Base-by-base conservation (phyloP, 1,140 invertebrate species). In the Andricus grossulariae region DNA sequence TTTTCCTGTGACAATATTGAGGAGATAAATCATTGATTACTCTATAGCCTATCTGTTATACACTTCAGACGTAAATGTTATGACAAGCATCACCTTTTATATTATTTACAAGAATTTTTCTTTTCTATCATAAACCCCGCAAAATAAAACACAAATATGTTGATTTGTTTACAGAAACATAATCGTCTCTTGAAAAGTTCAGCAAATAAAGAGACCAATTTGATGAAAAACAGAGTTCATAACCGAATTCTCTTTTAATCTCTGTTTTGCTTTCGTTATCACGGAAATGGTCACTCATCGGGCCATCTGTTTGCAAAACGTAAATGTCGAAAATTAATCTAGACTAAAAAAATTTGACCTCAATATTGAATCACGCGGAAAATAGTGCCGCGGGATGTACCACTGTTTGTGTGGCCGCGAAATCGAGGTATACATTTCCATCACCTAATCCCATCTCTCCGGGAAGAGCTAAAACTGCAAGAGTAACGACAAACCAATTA, bases 401-500 rank as follows among this genome's bases (percentile, higher is more conserved):
- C 25, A 60, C 19, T 60, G 21, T 60, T 6, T 39, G 25, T 32
- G 39, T n/a, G 25, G 16, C 25, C 25, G 21, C 21, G 57, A 32
- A 16, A 11, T 21, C 11, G 13, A 19, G 12, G 16, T 25, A 66
- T n/a, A 66, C 60, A 66, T 66, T 66, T 39, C 25, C 25, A 66
- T 7, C 60, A 66, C 15, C 60, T 66, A 66, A 66, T 66, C 39
- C 60, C 60, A 66, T 39, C 60, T 21, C 54, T 66, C 52, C 77
- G 52, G 60, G 71, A 74, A 75, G 70, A 57, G 66, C 51, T 73
- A 73, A 77, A 81, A 78, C 50, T 57, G 70, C 81, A 54, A 76
- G 72, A 71, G 25, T 52, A 57, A 77, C 79, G 79, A 88, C 87
- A 82, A 87, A 87, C 76, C 84, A 87, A 89, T 89, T 89, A 89